Evolutionary conservation across 2,888 invertebrate genomes (phyloP).

Genomic region (Protula sp.): DNA sequence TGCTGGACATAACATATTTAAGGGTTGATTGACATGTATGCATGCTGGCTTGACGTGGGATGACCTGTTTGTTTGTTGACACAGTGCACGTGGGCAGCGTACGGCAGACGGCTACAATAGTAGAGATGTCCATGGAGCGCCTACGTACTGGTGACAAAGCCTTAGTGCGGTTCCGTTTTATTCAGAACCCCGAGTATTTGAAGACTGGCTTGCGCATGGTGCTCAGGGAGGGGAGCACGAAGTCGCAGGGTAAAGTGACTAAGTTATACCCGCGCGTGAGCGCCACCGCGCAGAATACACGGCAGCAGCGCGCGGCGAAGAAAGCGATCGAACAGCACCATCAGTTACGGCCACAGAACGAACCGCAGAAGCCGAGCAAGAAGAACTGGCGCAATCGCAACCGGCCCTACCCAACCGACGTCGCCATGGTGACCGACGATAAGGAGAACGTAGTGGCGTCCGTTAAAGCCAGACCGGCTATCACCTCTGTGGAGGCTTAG

Average conservation of each 20-base stretch:
- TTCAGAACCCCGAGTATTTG: slow-evolving; percentile 97
- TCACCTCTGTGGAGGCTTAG: no score
- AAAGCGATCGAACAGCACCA: slow-evolving; percentile 32
- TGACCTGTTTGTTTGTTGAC: no score
- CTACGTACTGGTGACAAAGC: slow-evolving; percentile 98
- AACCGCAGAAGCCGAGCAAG: slow-evolving; percentile 55
- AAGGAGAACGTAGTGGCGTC: no score
- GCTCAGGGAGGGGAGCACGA: slow-evolving; percentile 91
- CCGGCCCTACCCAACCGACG: no score
- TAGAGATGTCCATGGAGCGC: slow-evolving; percentile 93
- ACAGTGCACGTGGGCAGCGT: slow-evolving; percentile 89
- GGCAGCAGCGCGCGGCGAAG: slow-evolving; percentile 46
- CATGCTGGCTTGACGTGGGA: no score
- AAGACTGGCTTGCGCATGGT: slow-evolving; percentile 59
- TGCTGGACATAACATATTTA: no score
- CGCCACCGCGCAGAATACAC: slow-evolving; percentile 46
- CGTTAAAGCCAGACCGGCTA: no score
- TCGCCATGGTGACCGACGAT: no score
- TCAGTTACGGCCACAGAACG: slow-evolving; percentile 46
- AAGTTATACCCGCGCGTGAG: slow-evolving; percentile 66
- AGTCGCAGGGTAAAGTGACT: slow-evolving; percentile 79
- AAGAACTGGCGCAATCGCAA: slow-evolving; percentile 34
- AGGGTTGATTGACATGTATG: no score
- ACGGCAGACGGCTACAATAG: slow-evolving; percentile 92
- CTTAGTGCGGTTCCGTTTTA: slow-evolving; percentile 90